These are phyloP conservation scores for Calcarius lapponicus DNA, from an alignment of 2,797 vertebrate genomes.

Conservation along the genomic window DNA sequence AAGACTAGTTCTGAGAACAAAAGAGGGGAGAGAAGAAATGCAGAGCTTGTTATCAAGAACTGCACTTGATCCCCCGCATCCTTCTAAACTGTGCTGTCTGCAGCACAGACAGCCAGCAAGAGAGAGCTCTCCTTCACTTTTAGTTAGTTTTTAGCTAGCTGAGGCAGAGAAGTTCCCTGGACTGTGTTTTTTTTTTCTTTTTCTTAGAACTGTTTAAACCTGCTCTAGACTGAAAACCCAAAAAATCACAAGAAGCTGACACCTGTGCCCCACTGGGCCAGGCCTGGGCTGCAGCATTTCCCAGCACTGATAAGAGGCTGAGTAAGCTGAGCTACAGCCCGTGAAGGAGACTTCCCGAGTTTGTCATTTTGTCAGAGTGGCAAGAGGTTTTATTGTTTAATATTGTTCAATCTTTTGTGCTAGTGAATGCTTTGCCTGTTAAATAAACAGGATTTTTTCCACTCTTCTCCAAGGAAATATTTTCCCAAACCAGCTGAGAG, in stretches of 20 bases:
- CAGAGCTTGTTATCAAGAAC: not conserved
- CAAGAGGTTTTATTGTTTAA: not conserved
- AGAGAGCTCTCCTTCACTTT: not conserved
- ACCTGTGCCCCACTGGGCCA: not conserved
- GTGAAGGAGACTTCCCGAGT: not conserved
- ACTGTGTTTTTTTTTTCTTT: not conserved
- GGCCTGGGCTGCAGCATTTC: not conserved
- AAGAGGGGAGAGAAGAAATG: not conserved
- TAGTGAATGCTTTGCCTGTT: not conserved
- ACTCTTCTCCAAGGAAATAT: not conserved
- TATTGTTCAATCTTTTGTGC: not conserved
- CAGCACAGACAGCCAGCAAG: not conserved
- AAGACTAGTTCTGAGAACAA: not conserved
- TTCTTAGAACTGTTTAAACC: not conserved
- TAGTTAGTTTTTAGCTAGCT: not conserved
- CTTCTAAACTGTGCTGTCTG: not conserved
- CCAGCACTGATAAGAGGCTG: not conserved
- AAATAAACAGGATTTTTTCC: not conserved
- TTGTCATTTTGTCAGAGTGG: not conserved
- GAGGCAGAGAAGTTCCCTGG: not conserved
- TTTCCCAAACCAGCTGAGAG: not conserved
- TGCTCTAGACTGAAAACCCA: not conserved
- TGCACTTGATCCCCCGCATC: not conserved
- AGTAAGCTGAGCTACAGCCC: not conserved
- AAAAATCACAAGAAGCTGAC: not conserved